Percentiles rank a stretch among this genome's conserved stretches.
phyloP scores from a whole-genome alignment of 1,140 invertebrate species.

The Hermetia illucens region DNA sequence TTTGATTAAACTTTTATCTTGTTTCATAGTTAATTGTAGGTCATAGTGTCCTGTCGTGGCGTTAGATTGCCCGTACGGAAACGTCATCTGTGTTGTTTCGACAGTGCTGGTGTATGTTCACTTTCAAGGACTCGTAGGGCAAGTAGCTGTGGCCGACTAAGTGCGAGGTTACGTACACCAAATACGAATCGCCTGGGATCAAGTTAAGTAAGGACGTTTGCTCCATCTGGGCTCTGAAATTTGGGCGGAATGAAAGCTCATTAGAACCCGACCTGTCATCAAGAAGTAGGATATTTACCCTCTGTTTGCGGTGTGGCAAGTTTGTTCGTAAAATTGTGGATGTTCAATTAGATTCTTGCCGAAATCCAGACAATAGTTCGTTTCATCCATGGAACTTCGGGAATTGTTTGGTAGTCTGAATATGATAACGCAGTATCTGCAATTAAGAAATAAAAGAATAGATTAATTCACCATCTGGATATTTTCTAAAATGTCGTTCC shows the following conservation, averaged over 20 bases:
- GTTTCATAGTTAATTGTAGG: too few species aligned
- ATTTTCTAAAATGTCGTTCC: too few species aligned
- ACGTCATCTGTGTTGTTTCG: slow-evolving; percentile 11
- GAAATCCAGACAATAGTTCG: slow-evolving; percentile 29
- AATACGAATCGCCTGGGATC: slow-evolving; percentile 20
- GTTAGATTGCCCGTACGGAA: too few species aligned
- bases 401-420: slow-evolving; percentile 25
- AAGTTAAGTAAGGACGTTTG: too few species aligned
- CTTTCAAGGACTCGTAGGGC: slow-evolving; percentile 22
- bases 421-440: slow-evolving; percentile 28
- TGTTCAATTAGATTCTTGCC: slow-evolving; percentile 16
- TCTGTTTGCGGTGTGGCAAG: background rate
- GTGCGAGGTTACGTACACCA: slow-evolving; percentile 27
- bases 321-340: slow-evolving; percentile 12
- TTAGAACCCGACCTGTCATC: too few species aligned
- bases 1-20: too few species aligned
- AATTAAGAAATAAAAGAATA: background rate
- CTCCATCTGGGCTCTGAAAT: too few species aligned
- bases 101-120: slow-evolving; percentile 21
- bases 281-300: too few species aligned
- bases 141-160: slow-evolving; percentile 20
- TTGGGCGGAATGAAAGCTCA: too few species aligned
- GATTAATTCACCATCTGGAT: too few species aligned
- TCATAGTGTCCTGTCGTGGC: too few species aligned
- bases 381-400: slow-evolving; percentile 21